Conservation (phyloP, 2,113 vertebrate genomes). For the Mungos mungo region DNA sequence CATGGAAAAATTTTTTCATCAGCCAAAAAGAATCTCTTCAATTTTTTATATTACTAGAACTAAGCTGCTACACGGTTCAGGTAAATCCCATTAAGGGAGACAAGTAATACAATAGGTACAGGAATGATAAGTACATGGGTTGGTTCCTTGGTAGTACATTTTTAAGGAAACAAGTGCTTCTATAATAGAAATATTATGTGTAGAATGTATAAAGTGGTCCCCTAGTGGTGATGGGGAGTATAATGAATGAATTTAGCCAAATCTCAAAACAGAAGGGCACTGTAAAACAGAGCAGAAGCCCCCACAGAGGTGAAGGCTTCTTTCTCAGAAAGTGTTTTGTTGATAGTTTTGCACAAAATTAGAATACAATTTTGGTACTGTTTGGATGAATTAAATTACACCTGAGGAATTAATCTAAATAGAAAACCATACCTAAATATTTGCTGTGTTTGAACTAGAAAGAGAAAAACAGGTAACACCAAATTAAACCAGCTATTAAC, state of each 20-base stretch:
- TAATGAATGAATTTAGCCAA: not conserved
- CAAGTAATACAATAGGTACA: not conserved
- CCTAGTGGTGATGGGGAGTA: not conserved
- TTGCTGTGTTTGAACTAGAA: not conserved
- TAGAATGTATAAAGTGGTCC: not conserved
- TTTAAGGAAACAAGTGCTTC: not conserved
- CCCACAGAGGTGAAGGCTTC: not conserved
- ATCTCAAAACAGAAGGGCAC: not conserved
- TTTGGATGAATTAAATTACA: not conserved
- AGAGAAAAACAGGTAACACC: not conserved
- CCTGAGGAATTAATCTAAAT: not conserved
- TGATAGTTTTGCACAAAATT: constrained; percentile 21
- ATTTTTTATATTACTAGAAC: not conserved
- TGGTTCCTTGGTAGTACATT: not conserved
- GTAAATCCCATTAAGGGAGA: not conserved
- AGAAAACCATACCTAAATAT: not conserved
- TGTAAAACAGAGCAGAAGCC: not conserved
- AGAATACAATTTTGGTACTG: not conserved
- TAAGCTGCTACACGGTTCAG: not conserved
- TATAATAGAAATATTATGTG: not conserved
- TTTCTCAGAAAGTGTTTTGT: not conserved
- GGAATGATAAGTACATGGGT: not conserved
- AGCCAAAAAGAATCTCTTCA: not conserved
- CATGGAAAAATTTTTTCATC: not conserved
- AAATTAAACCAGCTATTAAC: not conserved